Percentiles rank a stretch among this genome's conserved stretches.
These are phyloP conservation scores for Microcebus ravelobensis DNA, from an alignment of 2,113 vertebrate genomes.

Conservation along the genomic window DNA sequence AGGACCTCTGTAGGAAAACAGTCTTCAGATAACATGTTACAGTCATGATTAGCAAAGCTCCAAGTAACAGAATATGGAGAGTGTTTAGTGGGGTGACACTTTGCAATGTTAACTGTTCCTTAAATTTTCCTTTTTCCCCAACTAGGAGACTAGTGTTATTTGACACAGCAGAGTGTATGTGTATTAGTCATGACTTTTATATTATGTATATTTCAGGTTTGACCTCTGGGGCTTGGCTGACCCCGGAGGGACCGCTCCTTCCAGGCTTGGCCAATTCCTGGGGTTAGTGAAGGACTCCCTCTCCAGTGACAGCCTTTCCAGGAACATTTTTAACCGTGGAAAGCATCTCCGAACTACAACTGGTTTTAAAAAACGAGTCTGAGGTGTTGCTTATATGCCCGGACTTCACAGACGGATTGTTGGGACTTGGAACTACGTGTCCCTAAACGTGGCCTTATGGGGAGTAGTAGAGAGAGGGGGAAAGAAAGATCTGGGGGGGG, in stretches of 20 bases:
- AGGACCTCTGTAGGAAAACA: too few relatives aligned
- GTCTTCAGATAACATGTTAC: not conserved
- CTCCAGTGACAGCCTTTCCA: not conserved
- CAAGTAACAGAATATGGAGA: not conserved
- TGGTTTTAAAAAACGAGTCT: not conserved
- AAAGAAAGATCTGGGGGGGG: not conserved
- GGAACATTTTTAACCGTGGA: not conserved
- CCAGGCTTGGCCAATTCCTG: not conserved
- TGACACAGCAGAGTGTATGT: not conserved
- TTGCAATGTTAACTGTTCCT: not conserved
- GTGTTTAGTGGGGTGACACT: not conserved
- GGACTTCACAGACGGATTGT: not conserved
- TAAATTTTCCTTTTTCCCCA: not conserved
- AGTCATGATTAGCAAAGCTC: accelerated
- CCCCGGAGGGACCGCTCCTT: not conserved
- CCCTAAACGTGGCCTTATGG: slow-evolving; percentile 42
- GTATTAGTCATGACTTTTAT: not conserved
- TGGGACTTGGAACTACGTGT: slow-evolving; percentile 4
- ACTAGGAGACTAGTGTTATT: not conserved
- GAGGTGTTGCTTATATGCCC: not conserved
- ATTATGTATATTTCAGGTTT: not conserved
- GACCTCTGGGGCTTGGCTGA: not conserved
- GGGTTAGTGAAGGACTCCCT: not conserved
- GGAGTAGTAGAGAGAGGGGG: not conserved
- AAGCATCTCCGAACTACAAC: slow-evolving; percentile 35